These are phyloP conservation scores for Aelia acuminata DNA, from an alignment of 2,888 invertebrate genomes.

Conservation along the genomic window DNA sequence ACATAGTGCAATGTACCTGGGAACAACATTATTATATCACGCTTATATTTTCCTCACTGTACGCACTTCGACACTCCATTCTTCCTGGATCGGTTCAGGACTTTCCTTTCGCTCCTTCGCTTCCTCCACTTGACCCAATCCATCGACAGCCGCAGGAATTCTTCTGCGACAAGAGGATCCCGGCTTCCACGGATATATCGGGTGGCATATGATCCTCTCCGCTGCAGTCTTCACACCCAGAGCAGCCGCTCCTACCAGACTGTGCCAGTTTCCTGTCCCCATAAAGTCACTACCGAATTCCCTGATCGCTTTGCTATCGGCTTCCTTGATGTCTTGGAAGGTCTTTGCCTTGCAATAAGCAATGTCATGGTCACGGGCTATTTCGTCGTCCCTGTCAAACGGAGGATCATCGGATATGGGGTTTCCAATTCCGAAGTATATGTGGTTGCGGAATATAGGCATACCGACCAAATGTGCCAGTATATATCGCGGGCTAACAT, in stretches of 20 bases:
- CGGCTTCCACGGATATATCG: background rate
- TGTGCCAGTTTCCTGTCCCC: conserved; percentile 52
- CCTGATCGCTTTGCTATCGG: conserved; percentile 56
- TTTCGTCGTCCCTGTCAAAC: conserved; percentile 47
- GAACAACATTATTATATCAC: background rate
- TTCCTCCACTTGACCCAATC: background rate
- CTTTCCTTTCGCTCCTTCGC: background rate
- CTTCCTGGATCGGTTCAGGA: background rate
- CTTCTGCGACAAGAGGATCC: background rate
- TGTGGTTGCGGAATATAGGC: background rate
- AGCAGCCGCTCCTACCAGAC: conserved; percentile 52
- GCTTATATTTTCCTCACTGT: background rate
- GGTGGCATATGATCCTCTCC: conserved; percentile 2
- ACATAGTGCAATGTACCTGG: background rate
- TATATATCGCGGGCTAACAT: background rate
- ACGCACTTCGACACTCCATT: background rate
- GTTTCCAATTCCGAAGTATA: conserved; percentile 59
- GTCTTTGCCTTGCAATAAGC: conserved; percentile 45
- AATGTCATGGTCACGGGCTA: conserved; percentile 57
- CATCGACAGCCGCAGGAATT: background rate
- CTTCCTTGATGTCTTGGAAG: conserved; percentile 36
- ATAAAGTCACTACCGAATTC: conserved; percentile 50
- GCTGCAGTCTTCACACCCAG: conserved; percentile 52
- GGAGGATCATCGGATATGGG: conserved; percentile 35
- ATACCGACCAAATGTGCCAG: background rate